Evolutionary conservation across 2,113 vertebrate species (phyloP), one percentile per base, ranked within the genome.

Genomic region (Xenopus tropicalis): DNA sequence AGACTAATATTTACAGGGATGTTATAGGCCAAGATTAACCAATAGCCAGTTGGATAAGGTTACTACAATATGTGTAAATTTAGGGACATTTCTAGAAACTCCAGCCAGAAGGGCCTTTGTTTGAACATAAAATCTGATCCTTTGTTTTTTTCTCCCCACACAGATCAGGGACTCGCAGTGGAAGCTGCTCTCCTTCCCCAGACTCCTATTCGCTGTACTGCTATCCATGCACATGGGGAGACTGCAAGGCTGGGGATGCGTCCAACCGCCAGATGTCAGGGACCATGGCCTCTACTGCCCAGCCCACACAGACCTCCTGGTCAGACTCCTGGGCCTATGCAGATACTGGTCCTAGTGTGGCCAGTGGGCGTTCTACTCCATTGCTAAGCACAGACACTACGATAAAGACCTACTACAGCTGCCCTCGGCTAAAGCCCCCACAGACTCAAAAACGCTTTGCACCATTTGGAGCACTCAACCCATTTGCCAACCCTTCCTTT

Each of bases 211-310:
- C 95, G 14, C 86, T 98, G 4, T 98, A 98, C 83, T 98, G 95
- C 82, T 98, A 98, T 79, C 96, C 96, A 0, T 98, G 95, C 79
- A 92, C 94, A 0, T 98, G 96, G 96, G 91, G 90, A 0, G 95
- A 96, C 83, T 98, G 95, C 82, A 95, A 94, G 67, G 93, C 87
- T 1, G 90, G 90, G 3, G 94, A 92, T 59, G 69, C 93, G 5
- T 82, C 91, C 0, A 82, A 79, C 48, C 83, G 72, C 3, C 84
- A 81, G 0, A 77, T 82, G 29, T 78, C 88, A 0, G 87, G 80
- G 2, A 68, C 82, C 57, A 82, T 62, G 57, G 81, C 61, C 6
- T 82, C 88, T 1, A 85, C 86, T 75, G 84, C 77, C 2, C 93
- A 92, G 79, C 87, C 93, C 0, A 80, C 89, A 0, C 92, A 94